These are phyloP conservation scores for Thamnaconus septentrionalis DNA, from an alignment of 2,113 vertebrate genomes.

Conservation along the genomic window DNA sequence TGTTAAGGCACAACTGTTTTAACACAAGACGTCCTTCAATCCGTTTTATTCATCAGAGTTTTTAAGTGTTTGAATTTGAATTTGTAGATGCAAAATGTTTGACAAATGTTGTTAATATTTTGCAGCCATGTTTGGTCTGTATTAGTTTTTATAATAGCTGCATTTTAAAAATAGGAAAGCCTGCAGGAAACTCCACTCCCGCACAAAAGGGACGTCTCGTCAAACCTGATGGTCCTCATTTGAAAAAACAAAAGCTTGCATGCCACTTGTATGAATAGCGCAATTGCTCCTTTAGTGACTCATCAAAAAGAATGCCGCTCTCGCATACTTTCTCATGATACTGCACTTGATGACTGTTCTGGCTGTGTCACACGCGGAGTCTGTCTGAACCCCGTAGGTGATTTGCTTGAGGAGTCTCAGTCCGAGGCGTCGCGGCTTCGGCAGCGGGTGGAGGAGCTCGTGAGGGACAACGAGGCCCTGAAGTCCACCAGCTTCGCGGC, in stretches of 20 bases:
- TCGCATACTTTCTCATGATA: not conserved
- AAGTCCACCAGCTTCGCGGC: conserved; percentile 75
- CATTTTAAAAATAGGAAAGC: conserved; percentile 4
- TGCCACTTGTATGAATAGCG: not conserved
- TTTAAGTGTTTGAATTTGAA: too few relatives aligned
- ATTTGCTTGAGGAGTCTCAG: conserved; percentile 93
- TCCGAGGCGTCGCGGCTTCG: conserved; percentile 87
- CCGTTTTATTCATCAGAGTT: too few relatives aligned
- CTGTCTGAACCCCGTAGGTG: conserved; percentile 74
- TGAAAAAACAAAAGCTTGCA: conserved; percentile 5
- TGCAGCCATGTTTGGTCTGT: not conserved
- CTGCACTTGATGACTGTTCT: conserved; percentile 3
- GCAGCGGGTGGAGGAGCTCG: conserved; percentile 91
- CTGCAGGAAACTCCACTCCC: not conserved
- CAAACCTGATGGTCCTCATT: conserved; percentile 35
- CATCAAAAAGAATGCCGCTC: conserved; percentile 9
- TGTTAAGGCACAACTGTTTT: too few relatives aligned
- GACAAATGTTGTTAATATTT: not conserved
- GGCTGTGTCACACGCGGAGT: not conserved
- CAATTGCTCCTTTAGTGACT: conserved; percentile 29
- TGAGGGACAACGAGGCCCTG: conserved; percentile 86
- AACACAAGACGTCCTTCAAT: too few relatives aligned
- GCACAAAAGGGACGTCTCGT: conserved; percentile 26
- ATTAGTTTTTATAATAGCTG: not conserved
- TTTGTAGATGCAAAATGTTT: not conserved